Conservation (phyloP, 1,140 invertebrate genomes). For the Rhopalosiphum maidis region DNA sequence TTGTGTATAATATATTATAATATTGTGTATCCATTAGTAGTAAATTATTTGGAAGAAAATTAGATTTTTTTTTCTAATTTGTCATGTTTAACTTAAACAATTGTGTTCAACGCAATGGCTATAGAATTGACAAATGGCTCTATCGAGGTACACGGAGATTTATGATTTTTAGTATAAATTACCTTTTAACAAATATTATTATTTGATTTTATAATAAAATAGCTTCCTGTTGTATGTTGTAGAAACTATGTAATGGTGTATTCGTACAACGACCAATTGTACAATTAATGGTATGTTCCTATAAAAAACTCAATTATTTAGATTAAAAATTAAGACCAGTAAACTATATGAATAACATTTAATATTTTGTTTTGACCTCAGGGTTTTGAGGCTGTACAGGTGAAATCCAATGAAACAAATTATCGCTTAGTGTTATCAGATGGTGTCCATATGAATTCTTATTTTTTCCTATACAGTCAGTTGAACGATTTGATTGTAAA, state of each 20-base stretch:
- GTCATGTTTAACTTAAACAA: no score
- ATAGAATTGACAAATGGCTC: neutral
- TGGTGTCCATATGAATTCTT: slow-evolving; percentile 45
- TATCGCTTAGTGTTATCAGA: slow-evolving; percentile 42
- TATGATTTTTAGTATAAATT: neutral
- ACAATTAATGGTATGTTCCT: slow-evolving; percentile 13
- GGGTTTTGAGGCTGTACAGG: slow-evolving; percentile 25
- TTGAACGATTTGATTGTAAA: neutral
- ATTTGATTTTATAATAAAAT: neutral
- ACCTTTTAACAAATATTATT: neutral
- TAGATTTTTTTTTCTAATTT: no score
- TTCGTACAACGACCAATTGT: neutral
- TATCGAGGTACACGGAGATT: neutral
- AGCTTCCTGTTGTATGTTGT: neutral
- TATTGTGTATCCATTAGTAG: no score
- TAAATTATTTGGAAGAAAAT: no score
- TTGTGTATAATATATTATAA: no score
- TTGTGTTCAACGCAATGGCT: neutral
- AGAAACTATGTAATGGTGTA: slow-evolving; percentile 35
- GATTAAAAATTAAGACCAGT: neutral
- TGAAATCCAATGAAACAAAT: neutral
- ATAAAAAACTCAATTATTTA: neutral
- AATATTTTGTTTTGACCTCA: neutral
- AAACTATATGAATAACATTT: neutral
- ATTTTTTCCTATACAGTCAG: slow-evolving; percentile 3